These are phyloP conservation scores for Potamarius usumacintae DNA, from an alignment of 2,113 vertebrate genomes.

Conservation along the genomic window DNA sequence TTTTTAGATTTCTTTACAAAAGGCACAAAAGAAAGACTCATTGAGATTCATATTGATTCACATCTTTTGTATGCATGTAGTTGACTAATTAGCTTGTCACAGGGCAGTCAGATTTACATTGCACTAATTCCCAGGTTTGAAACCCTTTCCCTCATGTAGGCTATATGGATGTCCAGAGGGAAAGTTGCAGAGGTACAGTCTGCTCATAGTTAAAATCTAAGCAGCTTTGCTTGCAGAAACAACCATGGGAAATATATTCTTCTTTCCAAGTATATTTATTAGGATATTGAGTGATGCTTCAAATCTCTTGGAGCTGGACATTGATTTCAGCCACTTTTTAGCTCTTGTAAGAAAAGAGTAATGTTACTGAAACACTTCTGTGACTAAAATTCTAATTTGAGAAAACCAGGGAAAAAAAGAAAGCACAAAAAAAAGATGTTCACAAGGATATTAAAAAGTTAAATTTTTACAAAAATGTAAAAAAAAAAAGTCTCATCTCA, in stretches of 20 bases:
- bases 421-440: slow-evolving; percentile 33
- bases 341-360: neutral
- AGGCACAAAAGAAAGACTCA: neutral
- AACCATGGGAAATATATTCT: slow-evolving; percentile 20
- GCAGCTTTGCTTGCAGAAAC: neutral
- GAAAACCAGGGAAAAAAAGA: neutral
- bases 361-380: neutral
- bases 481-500: too few relatives aligned
- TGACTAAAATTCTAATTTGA: slow-evolving; percentile 15
- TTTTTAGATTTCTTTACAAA: neutral
- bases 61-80: neutral
- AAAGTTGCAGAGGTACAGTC: neutral
- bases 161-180: neutral
- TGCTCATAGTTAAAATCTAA: slow-evolving; percentile 22
- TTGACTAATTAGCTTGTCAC: slow-evolving; percentile 15
- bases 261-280: slow-evolving; percentile 23
- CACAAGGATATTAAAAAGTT: too few relatives aligned
- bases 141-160: neutral
- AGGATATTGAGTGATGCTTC: neutral
- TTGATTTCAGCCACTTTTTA: slow-evolving; percentile 30
- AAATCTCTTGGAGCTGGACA: slow-evolving; percentile 15
- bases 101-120: slow-evolving; percentile 1
- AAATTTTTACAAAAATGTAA: too few relatives aligned
- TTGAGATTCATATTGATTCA: slow-evolving; percentile 11
- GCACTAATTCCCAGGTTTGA: neutral